A percentile compares a stretch with the other conserved stretches of the same genome.
Evolutionary conservation across 2,797 vertebrate genomes (phyloP).

Genomic region (Scyliorhinus canicula): DNA sequence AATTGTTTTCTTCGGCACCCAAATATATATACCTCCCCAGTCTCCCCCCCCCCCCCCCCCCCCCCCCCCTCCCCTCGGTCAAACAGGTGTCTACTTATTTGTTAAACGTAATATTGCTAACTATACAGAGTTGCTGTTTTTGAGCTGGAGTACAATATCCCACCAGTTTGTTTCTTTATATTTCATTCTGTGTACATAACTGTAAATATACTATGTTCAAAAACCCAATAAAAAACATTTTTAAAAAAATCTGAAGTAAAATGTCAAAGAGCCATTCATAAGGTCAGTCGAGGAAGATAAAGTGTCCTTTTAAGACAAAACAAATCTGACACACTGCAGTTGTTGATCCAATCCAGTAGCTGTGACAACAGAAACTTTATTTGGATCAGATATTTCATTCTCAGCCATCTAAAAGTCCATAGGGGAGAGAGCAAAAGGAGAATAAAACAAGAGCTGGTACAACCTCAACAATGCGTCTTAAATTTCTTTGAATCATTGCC

Average conservation of each 20-base stretch:
- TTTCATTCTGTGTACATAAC: no score
- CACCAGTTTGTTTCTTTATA: no score
- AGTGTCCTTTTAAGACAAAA: background rate
- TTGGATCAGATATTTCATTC: conserved; percentile 22
- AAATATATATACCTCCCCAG: no score
- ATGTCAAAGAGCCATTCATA: background rate
- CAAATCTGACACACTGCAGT: background rate
- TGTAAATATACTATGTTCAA: no score
- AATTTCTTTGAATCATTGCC: conserved; percentile 26
- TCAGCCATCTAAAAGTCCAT: conserved; percentile 7
- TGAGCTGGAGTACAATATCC: no score
- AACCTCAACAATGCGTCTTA: conserved; percentile 17
- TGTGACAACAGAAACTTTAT: conserved; percentile 30
- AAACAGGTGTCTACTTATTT: no score
- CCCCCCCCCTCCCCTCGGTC: no score
- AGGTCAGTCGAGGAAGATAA: background rate
- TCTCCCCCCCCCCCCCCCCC: no score
- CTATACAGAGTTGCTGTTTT: no score
- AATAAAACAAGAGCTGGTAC: conserved; percentile 5
- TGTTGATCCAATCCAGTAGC: conserved; percentile 11
- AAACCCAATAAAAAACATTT: no score
- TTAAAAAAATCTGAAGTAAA: background rate
- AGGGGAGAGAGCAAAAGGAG: background rate
- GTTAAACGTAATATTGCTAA: no score
- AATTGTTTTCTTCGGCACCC: no score